phyloP scores from a whole-genome alignment of 1,140 invertebrate genomes.

The Macrosteles quadrilineatus region DNA sequence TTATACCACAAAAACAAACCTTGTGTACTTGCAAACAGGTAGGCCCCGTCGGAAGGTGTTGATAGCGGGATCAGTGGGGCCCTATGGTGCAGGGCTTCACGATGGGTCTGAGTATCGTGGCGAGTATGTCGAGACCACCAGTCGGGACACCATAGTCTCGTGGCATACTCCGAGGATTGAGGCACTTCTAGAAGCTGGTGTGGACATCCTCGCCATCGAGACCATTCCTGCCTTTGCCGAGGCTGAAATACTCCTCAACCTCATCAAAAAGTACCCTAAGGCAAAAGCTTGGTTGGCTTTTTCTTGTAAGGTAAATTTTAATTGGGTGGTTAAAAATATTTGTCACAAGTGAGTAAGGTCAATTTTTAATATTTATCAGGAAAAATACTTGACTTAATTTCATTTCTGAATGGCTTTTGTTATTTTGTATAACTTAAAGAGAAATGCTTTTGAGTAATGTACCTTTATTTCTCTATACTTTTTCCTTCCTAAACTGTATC shows the following conservation, averaged over 20 bases:
- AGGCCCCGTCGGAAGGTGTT: slow-evolving; percentile 49
- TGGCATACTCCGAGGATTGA: slow-evolving; percentile 81
- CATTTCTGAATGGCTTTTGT: not conserved
- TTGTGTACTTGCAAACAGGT: too few relatives aligned
- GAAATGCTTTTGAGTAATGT: too few relatives aligned
- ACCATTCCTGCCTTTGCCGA: slow-evolving; percentile 84
- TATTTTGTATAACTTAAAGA: too few relatives aligned
- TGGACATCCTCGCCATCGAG: slow-evolving; percentile 84
- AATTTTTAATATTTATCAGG: not conserved
- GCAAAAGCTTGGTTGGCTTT: slow-evolving; percentile 83
- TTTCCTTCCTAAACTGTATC: too few relatives aligned
- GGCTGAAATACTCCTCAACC: slow-evolving; percentile 74
- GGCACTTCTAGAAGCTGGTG: slow-evolving; percentile 71
- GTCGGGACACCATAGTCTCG: slow-evolving; percentile 65
- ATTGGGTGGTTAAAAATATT: not conserved
- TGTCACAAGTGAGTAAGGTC: not conserved
- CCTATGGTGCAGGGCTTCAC: slow-evolving; percentile 83
- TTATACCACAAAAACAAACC: too few relatives aligned
- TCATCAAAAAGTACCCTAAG: slow-evolving; percentile 71
- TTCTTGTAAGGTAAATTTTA: slow-evolving; percentile 66
- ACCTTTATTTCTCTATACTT: too few relatives aligned
- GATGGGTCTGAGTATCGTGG: slow-evolving; percentile 92
- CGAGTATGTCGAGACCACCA: slow-evolving; percentile 69
- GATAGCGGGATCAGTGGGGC: slow-evolving; percentile 83
- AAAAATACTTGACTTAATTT: not conserved